A percentile compares a stretch with the other conserved stretches of the same genome.
Conservation (phyloP, 2,113 vertebrate species). For the Notechis scutatus region DNA sequence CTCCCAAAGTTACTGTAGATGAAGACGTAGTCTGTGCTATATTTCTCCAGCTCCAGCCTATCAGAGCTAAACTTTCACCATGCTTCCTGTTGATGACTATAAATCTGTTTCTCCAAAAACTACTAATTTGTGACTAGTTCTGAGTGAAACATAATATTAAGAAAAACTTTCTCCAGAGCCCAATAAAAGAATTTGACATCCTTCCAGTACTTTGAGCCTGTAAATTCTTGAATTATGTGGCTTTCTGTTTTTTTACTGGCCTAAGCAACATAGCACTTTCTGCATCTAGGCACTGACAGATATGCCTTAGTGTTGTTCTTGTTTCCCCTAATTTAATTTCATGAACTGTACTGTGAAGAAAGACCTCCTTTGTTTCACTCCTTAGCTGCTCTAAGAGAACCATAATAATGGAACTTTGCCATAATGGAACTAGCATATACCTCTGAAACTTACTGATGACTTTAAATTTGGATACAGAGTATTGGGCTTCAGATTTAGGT, state of each 20-base stretch:
- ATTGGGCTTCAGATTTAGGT: not conserved
- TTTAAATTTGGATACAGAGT: not conserved
- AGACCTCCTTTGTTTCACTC: conserved; percentile 26
- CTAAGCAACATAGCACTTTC: conserved; percentile 45
- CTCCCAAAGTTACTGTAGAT: not conserved
- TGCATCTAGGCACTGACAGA: conserved; percentile 56
- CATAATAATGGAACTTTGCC: not conserved
- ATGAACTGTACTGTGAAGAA: conserved; percentile 34
- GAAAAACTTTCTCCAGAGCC: conserved; percentile 57
- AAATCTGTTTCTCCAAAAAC: conserved; percentile 40
- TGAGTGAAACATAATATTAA: conserved; percentile 55
- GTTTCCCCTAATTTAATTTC: conserved; percentile 39
- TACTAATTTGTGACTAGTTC: conserved; percentile 55
- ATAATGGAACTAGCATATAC: fast-evolving
- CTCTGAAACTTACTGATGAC: not conserved
- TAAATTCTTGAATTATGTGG: conserved; percentile 60
- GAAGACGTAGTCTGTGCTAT: conserved; percentile 6
- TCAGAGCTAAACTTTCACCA: conserved; percentile 32
- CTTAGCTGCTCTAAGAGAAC: not conserved
- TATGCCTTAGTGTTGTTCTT: conserved; percentile 41
- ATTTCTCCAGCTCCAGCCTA: conserved; percentile 25
- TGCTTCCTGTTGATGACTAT: conserved; percentile 21
- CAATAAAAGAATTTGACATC: conserved; percentile 58
- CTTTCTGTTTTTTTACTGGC: conserved; percentile 51
- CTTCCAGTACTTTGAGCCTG: conserved; percentile 47